Conservation (phyloP, 2,888 invertebrate genomes). For the Microctonus hyperodae region DNA sequence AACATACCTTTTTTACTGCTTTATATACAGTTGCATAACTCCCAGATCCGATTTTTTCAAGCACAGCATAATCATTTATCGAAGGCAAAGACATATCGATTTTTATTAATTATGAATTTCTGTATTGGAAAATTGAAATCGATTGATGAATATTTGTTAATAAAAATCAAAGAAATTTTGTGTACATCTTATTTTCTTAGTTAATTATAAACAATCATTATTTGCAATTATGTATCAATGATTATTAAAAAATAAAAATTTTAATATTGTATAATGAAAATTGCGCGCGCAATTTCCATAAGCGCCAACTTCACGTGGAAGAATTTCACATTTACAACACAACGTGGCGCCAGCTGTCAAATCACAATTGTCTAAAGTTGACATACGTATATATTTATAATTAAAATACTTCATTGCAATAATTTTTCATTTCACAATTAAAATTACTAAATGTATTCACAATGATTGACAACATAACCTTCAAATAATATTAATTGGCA, state of each 20-base stretch:
- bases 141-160: background rate
- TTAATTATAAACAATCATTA: no score
- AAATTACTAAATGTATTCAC: background rate
- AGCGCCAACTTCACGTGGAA: background rate
- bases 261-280: no score
- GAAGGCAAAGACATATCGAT: conserved; percentile 58
- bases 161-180: background rate
- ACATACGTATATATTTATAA: background rate
- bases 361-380: background rate
- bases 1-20: conserved; percentile 75
- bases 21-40: conserved; percentile 87
- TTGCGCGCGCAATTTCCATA: background rate
- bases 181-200: background rate
- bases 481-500: background rate
- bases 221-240: no score
- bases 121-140: conserved; percentile 60
- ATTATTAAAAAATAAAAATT: no score
- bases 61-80: conserved; percentile 74
- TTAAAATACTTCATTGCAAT: background rate
- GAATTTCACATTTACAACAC: background rate
- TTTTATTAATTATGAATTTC: background rate
- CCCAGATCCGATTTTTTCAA: conserved; percentile 80
- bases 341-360: conserved; percentile 1
- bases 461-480: background rate
- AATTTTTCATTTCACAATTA: background rate